Percentiles rank a stretch among this genome's conserved stretches.
Conservation (phyloP, 1,140 invertebrate genomes). For the Drosophila santomea region DNA sequence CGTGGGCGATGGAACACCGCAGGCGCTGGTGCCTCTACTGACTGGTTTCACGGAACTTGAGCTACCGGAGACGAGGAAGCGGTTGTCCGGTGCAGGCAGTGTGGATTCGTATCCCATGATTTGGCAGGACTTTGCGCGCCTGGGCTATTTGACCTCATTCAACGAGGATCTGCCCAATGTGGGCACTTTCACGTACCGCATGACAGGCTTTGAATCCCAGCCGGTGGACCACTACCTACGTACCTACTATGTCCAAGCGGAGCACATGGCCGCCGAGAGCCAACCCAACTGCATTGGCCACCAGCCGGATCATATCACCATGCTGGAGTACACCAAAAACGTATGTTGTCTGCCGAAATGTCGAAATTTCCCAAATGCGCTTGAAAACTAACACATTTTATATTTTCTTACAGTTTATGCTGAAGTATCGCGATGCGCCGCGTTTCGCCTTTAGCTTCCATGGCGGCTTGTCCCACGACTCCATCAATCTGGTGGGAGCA, state of each 20-base stretch:
- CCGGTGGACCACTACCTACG: slow-evolving; percentile 97
- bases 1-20: slow-evolving; percentile 97
- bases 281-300: slow-evolving; percentile 91
- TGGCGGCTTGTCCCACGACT: slow-evolving; percentile 94
- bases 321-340: slow-evolving; percentile 88
- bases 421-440: slow-evolving; percentile 86
- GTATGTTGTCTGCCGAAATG: slow-evolving; percentile 84
- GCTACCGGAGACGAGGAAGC: slow-evolving; percentile 93
- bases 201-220: slow-evolving; percentile 93
- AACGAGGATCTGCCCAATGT: slow-evolving; percentile 94
- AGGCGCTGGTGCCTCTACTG: slow-evolving; percentile 95
- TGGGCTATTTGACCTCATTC: slow-evolving; percentile 91
- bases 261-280: slow-evolving; percentile 85
- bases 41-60: slow-evolving; percentile 95
- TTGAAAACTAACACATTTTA: neutral
- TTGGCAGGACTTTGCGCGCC: slow-evolving; percentile 90
- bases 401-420: slow-evolving; percentile 86
- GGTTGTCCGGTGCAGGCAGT: slow-evolving; percentile 87
- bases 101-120: slow-evolving; percentile 93
- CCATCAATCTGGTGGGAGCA: slow-evolving; percentile 91
- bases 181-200: slow-evolving; percentile 95
- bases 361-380: no score
- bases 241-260: slow-evolving; percentile 89
- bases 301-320: slow-evolving; percentile 90
- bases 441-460: slow-evolving; percentile 95